phyloP scores from a whole-genome alignment of 2,797 vertebrate genomes.

The Avahi laniger region DNA sequence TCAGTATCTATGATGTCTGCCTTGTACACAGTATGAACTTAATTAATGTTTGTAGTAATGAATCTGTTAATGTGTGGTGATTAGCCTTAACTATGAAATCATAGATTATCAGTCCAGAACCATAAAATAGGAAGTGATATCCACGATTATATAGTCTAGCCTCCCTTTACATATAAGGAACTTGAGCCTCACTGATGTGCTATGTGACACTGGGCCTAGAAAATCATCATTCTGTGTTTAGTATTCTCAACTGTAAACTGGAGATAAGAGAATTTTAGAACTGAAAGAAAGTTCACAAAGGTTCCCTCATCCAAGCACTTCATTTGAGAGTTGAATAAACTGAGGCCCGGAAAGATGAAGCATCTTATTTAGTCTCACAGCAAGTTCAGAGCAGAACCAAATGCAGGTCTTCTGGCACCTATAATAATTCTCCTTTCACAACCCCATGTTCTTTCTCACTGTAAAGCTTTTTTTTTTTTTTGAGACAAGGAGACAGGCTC shows the following conservation, averaged over 20 bases:
- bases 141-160: not conserved
- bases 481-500: too few relatives aligned
- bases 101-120: not conserved
- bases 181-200: not conserved
- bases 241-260: not conserved
- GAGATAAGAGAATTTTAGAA: not conserved
- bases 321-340: not conserved
- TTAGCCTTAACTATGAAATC: conserved; percentile 21
- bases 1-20: not conserved
- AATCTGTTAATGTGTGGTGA: not conserved
- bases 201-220: not conserved
- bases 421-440: conserved; percentile 2
- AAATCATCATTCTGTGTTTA: not conserved
- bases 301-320: not conserved
- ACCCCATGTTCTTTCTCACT: not conserved
- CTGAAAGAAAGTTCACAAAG: not conserved
- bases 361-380: not conserved
- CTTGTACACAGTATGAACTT: not conserved
- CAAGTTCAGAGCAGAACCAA: not conserved
- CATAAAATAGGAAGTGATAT: conserved; percentile 12
- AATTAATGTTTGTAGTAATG: not conserved
- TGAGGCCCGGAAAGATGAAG: not conserved
- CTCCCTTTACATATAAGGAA: not conserved
- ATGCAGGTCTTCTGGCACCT: not conserved
- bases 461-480: not conserved